These are phyloP conservation scores for Pelodytes ibericus DNA, from an alignment of 2,797 vertebrate species.

Conservation along the genomic window DNA sequence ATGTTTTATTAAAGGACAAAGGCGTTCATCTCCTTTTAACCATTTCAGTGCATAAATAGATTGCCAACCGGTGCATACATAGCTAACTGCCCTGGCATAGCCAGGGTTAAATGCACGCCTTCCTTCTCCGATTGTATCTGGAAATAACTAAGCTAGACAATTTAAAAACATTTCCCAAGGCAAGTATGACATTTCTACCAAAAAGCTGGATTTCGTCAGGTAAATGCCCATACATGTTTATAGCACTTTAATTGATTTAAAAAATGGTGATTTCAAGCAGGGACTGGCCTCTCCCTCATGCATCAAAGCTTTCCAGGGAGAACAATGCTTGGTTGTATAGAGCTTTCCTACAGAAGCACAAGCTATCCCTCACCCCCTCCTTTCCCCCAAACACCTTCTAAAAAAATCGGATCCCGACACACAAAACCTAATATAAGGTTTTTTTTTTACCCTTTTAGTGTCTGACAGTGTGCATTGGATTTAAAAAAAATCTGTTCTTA, in stretches of 20 bases:
- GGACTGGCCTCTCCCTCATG: constrained; percentile 59
- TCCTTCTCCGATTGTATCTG: background rate
- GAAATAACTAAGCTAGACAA: background rate
- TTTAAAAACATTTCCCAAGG: background rate
- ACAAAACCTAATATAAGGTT: background rate
- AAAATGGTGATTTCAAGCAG: constrained; percentile 58
- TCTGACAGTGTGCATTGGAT: background rate
- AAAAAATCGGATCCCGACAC: background rate
- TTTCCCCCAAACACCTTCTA: background rate
- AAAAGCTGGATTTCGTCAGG: background rate
- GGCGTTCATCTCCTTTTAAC: background rate
- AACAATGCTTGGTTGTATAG: constrained; percentile 3
- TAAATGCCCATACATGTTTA: background rate
- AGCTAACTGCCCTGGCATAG: background rate
- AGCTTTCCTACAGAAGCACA: background rate
- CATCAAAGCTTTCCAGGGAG: constrained; percentile 67
- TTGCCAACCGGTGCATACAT: background rate
- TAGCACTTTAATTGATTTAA: background rate
- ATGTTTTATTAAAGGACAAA: background rate
- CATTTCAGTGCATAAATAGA: background rate
- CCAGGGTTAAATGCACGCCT: background rate
- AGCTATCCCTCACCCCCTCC: background rate
- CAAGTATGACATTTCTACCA: background rate
- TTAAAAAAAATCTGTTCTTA: too few relatives aligned
- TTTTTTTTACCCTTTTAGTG: too few relatives aligned